phyloP scores from a whole-genome alignment of 2,113 vertebrate species.

The Pogona vitticeps region DNA sequence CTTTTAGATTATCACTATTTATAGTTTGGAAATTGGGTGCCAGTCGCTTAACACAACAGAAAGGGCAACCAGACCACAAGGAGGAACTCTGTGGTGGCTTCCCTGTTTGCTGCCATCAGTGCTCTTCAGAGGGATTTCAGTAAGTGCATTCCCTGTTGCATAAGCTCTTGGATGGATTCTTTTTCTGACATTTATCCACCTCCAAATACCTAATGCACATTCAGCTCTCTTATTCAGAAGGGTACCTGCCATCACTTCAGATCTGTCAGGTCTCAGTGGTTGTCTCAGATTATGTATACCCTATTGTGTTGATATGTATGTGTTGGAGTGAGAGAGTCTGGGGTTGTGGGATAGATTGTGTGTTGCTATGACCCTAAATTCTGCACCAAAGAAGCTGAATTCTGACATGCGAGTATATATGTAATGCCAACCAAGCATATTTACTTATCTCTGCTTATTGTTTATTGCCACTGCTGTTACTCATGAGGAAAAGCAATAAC shows the following conservation, averaged over 20 bases:
- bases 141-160: background rate
- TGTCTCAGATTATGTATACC: background rate
- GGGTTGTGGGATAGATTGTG: no score
- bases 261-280: background rate
- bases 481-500: no score
- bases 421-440: no score
- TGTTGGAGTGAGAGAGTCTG: no score
- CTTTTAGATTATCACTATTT: background rate
- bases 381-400: no score
- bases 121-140: background rate
- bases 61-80: background rate
- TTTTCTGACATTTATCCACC: background rate
- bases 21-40: background rate
- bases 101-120: background rate
- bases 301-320: background rate
- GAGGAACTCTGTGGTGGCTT: background rate
- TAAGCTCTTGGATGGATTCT: background rate
- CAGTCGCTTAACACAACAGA: background rate
- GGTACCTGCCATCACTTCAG: background rate
- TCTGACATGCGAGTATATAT: no score
- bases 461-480: no score
- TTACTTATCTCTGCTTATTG: no score
- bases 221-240: background rate
- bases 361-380: background rate
- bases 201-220: background rate